phyloP scores from a whole-genome alignment of 2,113 vertebrate genomes.

The Pangasianodon gigas region DNA sequence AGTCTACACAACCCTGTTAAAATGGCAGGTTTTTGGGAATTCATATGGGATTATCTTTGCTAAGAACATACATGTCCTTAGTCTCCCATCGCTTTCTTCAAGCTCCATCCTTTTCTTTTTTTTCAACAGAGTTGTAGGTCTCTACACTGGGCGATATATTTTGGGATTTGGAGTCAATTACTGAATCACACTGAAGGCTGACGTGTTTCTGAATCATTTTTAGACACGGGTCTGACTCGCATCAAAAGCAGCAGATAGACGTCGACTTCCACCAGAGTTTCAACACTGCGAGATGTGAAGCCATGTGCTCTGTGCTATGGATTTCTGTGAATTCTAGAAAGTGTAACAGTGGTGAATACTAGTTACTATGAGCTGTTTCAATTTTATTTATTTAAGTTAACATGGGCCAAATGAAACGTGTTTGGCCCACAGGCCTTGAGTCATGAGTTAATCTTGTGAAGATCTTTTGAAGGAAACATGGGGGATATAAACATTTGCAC shows the following conservation, averaged over 20 bases:
- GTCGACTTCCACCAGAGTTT: neutral
- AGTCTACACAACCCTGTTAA: too few relatives aligned
- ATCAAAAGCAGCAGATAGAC: neutral
- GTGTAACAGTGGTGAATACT: neutral
- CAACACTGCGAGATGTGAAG: neutral
- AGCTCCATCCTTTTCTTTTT: neutral
- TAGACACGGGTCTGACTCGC: neutral
- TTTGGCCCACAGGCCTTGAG: neutral
- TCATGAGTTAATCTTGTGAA: neutral
- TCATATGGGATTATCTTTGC: neutral
- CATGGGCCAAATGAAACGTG: neutral
- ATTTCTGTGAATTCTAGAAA: neutral
- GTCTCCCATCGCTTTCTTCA: neutral
- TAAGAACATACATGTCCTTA: neutral
- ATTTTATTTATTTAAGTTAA: neutral
- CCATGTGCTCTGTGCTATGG: neutral
- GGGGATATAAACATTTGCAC: neutral
- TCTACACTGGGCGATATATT: neutral
- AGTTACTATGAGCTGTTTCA: neutral
- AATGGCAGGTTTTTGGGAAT: too few relatives aligned
- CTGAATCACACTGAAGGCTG: neutral
- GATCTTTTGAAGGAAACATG: neutral
- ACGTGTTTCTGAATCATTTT: slow-evolving; percentile 14
- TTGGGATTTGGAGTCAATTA: neutral
- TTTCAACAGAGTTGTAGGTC: neutral